phyloP scores from a whole-genome alignment of 2,797 vertebrate genomes.

The Chelidonichthys spinosus region DNA sequence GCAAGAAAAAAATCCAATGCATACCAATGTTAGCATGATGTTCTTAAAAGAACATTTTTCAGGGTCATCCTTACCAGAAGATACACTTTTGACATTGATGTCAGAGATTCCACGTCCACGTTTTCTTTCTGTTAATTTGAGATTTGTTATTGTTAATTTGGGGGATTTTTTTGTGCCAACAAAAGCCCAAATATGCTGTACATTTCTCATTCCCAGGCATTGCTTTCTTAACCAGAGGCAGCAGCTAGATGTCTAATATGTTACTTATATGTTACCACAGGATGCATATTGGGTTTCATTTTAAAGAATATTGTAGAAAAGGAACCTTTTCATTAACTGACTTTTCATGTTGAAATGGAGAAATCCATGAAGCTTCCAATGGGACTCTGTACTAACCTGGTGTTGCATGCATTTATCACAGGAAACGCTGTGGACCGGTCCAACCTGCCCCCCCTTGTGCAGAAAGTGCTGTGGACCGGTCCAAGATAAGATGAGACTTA shows the following conservation, averaged over 20 bases:
- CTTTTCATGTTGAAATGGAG: neutral
- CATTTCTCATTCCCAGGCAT: neutral
- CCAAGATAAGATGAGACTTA: constrained; percentile 25
- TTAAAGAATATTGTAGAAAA: neutral
- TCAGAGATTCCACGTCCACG: too few species aligned
- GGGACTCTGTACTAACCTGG: neutral
- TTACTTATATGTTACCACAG: too few species aligned
- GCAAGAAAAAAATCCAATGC: neutral
- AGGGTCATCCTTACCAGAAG: too few species aligned
- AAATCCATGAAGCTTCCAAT: neutral
- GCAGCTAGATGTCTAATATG: neutral
- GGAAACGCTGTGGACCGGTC: neutral
- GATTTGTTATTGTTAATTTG: too few species aligned
- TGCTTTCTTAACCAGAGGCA: too few species aligned
- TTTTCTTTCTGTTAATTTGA: too few species aligned
- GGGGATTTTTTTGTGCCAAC: too few species aligned
- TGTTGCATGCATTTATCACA: neutral
- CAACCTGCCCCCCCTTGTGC: neutral
- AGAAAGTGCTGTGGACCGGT: neutral
- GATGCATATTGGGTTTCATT: neutral
- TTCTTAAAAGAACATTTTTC: too few species aligned
- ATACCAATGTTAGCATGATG: too few species aligned
- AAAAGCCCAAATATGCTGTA: too few species aligned
- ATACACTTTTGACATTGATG: too few species aligned
- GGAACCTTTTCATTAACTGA: neutral